phyloP scores from a whole-genome alignment of 2,797 vertebrate species.

The Odontamblyopus rebecca region DNA sequence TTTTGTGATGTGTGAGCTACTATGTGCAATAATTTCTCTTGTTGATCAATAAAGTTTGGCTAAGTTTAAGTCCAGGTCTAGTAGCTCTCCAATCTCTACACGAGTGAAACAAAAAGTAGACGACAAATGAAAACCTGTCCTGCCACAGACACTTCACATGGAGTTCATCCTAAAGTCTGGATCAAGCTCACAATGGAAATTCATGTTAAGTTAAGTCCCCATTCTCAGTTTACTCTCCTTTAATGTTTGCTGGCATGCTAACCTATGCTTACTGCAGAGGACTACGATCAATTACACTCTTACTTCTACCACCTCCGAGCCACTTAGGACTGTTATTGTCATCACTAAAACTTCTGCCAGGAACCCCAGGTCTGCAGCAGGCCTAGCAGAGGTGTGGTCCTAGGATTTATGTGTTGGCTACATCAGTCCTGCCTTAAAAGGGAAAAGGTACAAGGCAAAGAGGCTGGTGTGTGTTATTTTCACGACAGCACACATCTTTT shows the following conservation, averaged over 20 bases:
- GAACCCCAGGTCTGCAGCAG: constrained; percentile 38
- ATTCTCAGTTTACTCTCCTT: constrained; percentile 23
- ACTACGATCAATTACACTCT: constrained; percentile 59
- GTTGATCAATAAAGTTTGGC: too few species aligned
- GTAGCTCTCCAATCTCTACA: not conserved
- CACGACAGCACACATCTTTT: constrained; percentile 59
- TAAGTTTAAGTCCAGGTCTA: too few species aligned
- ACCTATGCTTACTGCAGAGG: constrained; percentile 50
- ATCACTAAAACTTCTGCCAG: constrained; percentile 61
- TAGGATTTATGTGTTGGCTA: constrained; percentile 46
- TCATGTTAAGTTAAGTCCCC: constrained; percentile 30
- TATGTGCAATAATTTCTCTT: too few species aligned
- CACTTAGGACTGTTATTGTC: constrained; percentile 57
- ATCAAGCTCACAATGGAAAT: constrained; percentile 25
- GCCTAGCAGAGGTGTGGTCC: constrained; percentile 42
- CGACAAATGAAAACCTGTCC: not conserved
- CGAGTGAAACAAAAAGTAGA: not conserved
- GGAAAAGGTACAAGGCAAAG: constrained; percentile 60
- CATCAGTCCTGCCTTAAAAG: constrained; percentile 62
- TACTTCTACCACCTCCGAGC: constrained; percentile 48
- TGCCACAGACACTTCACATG: constrained; percentile 12
- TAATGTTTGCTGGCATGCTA: constrained; percentile 37
- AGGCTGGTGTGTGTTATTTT: constrained; percentile 64
- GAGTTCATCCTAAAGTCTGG: constrained; percentile 26
- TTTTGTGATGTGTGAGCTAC: too few species aligned